Conservation (phyloP, 2,113 vertebrate genomes). For the Siniperca chuatsi region DNA sequence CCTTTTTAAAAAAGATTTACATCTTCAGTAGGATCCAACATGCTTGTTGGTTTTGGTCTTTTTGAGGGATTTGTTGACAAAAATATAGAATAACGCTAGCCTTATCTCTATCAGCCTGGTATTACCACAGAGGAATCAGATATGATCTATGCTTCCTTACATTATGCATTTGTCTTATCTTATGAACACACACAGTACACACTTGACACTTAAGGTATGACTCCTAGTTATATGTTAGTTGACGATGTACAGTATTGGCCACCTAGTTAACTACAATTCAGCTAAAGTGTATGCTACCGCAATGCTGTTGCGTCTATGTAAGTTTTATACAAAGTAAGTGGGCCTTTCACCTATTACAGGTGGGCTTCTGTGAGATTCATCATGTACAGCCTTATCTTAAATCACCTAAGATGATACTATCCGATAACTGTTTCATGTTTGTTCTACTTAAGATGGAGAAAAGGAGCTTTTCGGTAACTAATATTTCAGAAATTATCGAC, state of each 20-base stretch:
- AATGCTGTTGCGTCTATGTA: neutral
- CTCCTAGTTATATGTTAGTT: neutral
- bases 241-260: neutral
- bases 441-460: conserved; percentile 11
- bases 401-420: neutral
- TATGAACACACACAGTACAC: neutral
- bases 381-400: neutral
- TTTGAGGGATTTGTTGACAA: no score
- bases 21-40: no score
- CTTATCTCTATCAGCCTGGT: neutral
- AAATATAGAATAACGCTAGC: neutral
- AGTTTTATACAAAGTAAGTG: neutral
- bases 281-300: neutral
- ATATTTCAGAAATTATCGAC: conserved; percentile 13
- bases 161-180: neutral
- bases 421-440: neutral
- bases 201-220: neutral
- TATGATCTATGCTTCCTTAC: no score
- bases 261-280: neutral
- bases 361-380: neutral
- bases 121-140: neutral
- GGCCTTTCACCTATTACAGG: neutral
- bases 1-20: no score
- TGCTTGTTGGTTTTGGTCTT: no score
- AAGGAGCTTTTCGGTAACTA: neutral